Percentiles rank a stretch among this genome's conserved stretches.
Conservation (phyloP, 2,113 vertebrate genomes). For the Dryoscopus gambensis region DNA sequence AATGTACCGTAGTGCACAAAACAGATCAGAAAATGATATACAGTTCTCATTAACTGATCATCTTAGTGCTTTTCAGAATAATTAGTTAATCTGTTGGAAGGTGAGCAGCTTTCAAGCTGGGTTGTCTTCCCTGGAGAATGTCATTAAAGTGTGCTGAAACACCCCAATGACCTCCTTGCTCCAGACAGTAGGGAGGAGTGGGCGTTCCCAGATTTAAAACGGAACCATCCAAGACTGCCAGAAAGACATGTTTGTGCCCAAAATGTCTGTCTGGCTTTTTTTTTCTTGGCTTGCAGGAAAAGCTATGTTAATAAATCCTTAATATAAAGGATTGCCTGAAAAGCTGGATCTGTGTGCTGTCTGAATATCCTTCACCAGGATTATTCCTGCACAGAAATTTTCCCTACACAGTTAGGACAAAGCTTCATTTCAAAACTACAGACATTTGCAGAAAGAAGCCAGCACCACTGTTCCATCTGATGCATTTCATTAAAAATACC, state of each 20-base stretch:
- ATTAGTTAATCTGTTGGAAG: not conserved
- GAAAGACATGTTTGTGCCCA: not conserved
- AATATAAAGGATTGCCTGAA: not conserved
- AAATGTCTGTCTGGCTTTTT: conserved; percentile 13
- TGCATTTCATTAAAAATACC: not conserved
- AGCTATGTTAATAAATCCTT: conserved; percentile 18
- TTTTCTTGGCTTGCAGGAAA: not conserved
- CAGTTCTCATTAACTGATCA: not conserved
- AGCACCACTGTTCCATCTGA: not conserved
- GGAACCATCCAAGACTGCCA: not conserved
- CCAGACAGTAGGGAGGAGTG: conserved; percentile 24
- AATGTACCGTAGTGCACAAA: not conserved
- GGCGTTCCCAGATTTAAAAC: conserved; percentile 1
- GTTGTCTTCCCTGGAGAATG: not conserved
- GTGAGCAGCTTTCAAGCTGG: not conserved
- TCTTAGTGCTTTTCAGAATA: not conserved
- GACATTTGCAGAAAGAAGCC: not conserved
- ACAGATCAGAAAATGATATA: not conserved
- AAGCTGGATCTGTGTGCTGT: not conserved
- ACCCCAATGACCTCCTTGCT: conserved; percentile 5
- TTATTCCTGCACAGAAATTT: not conserved
- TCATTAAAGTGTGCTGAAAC: not conserved
- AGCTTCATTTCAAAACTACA: not conserved
- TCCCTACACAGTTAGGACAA: not conserved
- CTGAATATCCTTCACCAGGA: not conserved